Evolutionary conservation across 92 coral and sea anemone species (phyloP).

Genomic region (Porites divaricata): DNA sequence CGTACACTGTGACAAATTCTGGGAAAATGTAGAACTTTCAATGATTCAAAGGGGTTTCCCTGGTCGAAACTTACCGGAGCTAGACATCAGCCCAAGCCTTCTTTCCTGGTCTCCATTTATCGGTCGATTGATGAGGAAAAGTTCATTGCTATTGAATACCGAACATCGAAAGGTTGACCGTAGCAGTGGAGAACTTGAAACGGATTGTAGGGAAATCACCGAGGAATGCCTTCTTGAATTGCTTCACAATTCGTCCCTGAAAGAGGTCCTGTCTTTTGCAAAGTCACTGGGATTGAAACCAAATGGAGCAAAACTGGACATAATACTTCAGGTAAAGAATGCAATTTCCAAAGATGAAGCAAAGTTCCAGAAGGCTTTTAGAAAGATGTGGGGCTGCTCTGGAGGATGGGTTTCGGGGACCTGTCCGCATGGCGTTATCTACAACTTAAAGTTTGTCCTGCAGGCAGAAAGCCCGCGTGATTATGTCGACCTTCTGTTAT

Average conservation of each 20-base stretch:
- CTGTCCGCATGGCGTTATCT: constrained; percentile 65
- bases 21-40: constrained; percentile 48
- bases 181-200: constrained; percentile 44
- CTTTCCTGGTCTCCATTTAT: constrained; percentile 62
- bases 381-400: constrained; percentile 66
- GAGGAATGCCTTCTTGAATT: constrained; percentile 60
- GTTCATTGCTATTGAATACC: constrained; percentile 36
- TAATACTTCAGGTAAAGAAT: constrained; percentile 36
- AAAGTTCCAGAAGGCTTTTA: constrained; percentile 59
- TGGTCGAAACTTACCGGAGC: neutral
- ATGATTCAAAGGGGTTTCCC: constrained; percentile 56
- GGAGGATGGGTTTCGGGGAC: constrained; percentile 72
- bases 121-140: constrained; percentile 33
- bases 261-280: constrained; percentile 43
- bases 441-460: constrained; percentile 57
- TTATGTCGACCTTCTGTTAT: constrained; percentile 51
- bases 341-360: constrained; percentile 47
- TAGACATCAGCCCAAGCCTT: constrained; percentile 40
- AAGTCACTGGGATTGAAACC: constrained; percentile 34
- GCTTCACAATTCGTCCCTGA: constrained; percentile 32
- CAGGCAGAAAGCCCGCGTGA: constrained; percentile 66
- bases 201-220: constrained; percentile 49
- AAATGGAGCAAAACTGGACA: constrained; percentile 48
- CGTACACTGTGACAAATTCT: constrained; percentile 48
- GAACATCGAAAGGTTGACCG: constrained; percentile 50